These are phyloP conservation scores for Lophura nycthemera DNA, from an alignment of 2,113 vertebrate species.

Conservation along the genomic window DNA sequence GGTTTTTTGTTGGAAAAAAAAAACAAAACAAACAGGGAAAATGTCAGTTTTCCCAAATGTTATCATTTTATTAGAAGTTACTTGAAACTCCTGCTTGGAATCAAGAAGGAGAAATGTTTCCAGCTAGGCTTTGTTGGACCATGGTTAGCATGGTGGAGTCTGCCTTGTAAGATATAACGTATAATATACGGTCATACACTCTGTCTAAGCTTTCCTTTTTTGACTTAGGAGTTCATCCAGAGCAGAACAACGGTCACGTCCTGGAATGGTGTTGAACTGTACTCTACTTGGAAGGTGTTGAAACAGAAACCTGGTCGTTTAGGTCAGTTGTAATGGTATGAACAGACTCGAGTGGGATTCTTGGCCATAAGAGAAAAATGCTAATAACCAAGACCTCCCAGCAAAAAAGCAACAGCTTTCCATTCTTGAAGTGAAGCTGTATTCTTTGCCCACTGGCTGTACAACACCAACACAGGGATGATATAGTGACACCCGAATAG, in stretches of 20 bases:
- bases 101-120: not conserved
- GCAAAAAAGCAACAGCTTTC: no score
- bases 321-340: not conserved
- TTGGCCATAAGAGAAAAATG: not conserved
- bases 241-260: not conserved
- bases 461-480: fast-evolving
- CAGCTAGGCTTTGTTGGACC: not conserved
- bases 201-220: not conserved
- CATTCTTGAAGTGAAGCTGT: not conserved
- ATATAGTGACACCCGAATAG: fast-evolving
- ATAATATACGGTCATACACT: not conserved
- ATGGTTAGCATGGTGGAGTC: not conserved
- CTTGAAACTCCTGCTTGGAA: not conserved
- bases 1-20: no score
- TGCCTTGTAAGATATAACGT: not conserved
- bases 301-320: not conserved
- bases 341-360: not conserved
- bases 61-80: not conserved
- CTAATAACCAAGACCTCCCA: no score
- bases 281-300: not conserved
- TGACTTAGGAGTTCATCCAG: not conserved
- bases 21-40: no score
- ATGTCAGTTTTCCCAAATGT: not conserved
- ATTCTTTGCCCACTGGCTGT: not conserved
- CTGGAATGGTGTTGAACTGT: not conserved